Conservation (phyloP, 2,888 invertebrate genomes). For the Lapara coniferarum region DNA sequence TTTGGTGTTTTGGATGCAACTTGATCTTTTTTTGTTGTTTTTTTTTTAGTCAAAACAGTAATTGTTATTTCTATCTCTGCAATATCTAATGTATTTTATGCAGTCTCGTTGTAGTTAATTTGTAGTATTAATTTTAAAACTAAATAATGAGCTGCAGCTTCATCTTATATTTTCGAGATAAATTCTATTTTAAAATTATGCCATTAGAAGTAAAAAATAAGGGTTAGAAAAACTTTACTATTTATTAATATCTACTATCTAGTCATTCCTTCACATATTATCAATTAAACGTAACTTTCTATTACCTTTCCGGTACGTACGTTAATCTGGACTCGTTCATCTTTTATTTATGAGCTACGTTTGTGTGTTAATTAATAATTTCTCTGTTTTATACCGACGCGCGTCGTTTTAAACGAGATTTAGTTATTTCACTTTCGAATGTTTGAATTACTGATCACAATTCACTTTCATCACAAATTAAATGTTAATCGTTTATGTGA, state of each 20-base stretch:
- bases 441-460: slow-evolving; percentile 1
- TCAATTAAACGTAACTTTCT: slow-evolving; percentile 24
- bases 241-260: not conserved
- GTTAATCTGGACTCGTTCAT: slow-evolving; percentile 8
- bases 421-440: slow-evolving; percentile 19
- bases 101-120: not conserved
- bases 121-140: not conserved
- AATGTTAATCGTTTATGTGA: not conserved
- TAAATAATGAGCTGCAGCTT: not conserved
- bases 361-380: slow-evolving; percentile 29
- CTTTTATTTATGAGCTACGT: slow-evolving; percentile 27
- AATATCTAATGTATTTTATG: no score
- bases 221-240: not conserved
- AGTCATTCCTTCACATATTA: not conserved
- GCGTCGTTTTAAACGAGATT: not conserved
- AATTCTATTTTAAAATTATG: not conserved
- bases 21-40: no score
- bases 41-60: no score
- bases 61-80: no score
- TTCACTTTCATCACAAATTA: not conserved
- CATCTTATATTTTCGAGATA: no score
- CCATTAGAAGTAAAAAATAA: not conserved
- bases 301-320: slow-evolving; percentile 20
- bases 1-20: no score
- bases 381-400: slow-evolving; percentile 22